Evolutionary conservation across 2,797 vertebrate species (phyloP).

Genomic region (Periparus ater): DNA sequence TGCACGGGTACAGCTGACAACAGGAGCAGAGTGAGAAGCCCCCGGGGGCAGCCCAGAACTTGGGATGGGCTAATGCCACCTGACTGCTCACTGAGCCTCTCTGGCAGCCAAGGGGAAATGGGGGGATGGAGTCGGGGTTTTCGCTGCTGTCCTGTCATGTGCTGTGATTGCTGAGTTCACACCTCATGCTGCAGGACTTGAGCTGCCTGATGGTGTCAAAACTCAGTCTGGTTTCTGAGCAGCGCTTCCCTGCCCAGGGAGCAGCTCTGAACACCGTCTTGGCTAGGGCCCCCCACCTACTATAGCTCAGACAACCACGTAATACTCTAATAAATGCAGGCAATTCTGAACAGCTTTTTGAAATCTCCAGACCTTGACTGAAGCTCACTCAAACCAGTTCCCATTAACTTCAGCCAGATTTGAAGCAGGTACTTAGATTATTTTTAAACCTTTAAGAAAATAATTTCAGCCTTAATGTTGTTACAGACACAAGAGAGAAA

Average conservation of each 20-base stretch:
- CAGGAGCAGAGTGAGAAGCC: neutral
- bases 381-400: neutral
- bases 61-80: neutral
- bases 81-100: neutral
- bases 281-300: neutral
- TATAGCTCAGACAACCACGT: rapidly evolving
- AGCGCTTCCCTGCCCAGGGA: rapidly evolving
- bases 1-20: rapidly evolving
- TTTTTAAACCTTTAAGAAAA: conserved; percentile 29
- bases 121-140: rapidly evolving
- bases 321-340: neutral
- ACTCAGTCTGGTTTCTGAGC: neutral
- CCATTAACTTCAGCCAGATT: conserved; percentile 7
- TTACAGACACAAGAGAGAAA: neutral
- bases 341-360: neutral
- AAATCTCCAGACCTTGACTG: neutral
- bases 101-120: neutral
- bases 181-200: neutral
- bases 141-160: rapidly evolving
- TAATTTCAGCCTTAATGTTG: neutral
- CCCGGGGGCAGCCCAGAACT: neutral
- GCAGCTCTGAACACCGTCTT: neutral
- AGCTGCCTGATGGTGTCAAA: neutral
- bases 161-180: neutral
- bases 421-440: neutral